Base-by-base conservation (phyloP, 2,888 invertebrate genomes). In the Siphlonurus alternatus region DNA sequence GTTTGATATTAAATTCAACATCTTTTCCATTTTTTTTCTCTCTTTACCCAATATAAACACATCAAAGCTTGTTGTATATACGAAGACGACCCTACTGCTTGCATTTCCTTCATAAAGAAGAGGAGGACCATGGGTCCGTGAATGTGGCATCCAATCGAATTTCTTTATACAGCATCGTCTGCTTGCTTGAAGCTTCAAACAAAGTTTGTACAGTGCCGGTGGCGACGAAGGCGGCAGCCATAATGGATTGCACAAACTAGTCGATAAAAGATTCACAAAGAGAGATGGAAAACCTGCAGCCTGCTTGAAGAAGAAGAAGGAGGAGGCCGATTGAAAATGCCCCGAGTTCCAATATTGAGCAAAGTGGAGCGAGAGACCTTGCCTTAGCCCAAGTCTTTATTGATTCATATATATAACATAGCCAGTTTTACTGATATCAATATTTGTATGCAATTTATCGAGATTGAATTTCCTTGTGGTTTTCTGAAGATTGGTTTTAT, bases 241-340 rank as follows among this genome's bases (percentile, higher is more conserved):
- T 56, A 56, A 56, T 56, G 56, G 56, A 56, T 56, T 56, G 56
- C 56, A 56, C 56, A 56, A 56, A 56, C 56, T 56, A 56, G 56
- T 56, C 56, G 56, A 56, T 56, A 56, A 56, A 56, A 56, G 56
- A 56, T 56, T 56, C 56, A 56, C 56, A 56, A 56, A 56, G 56
- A n/a, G 56, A 56, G 22, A 56, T 56, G 56, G 56, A 56, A 56
- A 56, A 56, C 56, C 56, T 56, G 56, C 38, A 38, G 38, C 15
- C 38, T 38, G 38, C 15, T 10, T 38, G 56, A n/a, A 51, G n/a
- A 51, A 51, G 53, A 15, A 51, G 53, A 15, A 10, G 53, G 53
- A 51, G 53, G 7, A 38, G n/a, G n/a, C 7, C 56, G 56, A 56
- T 56, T 56, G 56, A 56, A 56, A 56, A 56, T 56, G 56, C 56